Base-by-base conservation (phyloP, 2,888 invertebrate species). In the Tachystola acroxantha region DNA sequence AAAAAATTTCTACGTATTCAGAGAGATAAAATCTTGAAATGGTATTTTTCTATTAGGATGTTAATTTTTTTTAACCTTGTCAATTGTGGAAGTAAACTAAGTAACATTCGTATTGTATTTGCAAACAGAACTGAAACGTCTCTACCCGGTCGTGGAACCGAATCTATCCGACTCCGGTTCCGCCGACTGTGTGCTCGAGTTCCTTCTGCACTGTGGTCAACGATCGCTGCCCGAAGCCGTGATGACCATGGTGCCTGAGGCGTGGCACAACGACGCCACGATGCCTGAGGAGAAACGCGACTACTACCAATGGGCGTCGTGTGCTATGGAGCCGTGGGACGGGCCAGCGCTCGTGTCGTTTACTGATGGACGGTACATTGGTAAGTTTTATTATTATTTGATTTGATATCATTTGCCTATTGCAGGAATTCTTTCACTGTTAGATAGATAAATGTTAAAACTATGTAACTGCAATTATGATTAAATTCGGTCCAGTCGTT, bases 241-340 rank as follows among this genome's bases (percentile, higher is more conserved):
- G 26, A 97, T 99, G 96, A 99, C 97, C 0, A 98, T 99, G 99
- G 98, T 97, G 29, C 98, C 98, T 0, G 98, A 98, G 77, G 98
- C 98, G 0, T 98, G 98, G 98, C 98, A 98, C 80, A 96, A 97
- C 68, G 98, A 96, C 71, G 85, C 90, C 42, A 94, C 94, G 14
- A 99, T 99, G 99, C 89, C 94, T 1, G 90, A 91, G 45, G 96
- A 96, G 64, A 99, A 98, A 79, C 91, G 95, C 34, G 95, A 96
- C 65, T 99, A 97, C 74, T 99, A 99, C 81, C 94, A 96, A 52
- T 99, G 99, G 99, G 95, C 97, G 9, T 94, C 97, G 0, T 98
- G 95, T 65, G 95, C 94, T 10, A 99, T 99, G 99, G 99, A 99
- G 73, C 99, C 99, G 0, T 99, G 99, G 99, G 99, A 99, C 78